Percentiles rank a stretch among this genome's conserved stretches.
Conservation (phyloP, 2,888 invertebrate genomes). For the Leucophenga montana region DNA sequence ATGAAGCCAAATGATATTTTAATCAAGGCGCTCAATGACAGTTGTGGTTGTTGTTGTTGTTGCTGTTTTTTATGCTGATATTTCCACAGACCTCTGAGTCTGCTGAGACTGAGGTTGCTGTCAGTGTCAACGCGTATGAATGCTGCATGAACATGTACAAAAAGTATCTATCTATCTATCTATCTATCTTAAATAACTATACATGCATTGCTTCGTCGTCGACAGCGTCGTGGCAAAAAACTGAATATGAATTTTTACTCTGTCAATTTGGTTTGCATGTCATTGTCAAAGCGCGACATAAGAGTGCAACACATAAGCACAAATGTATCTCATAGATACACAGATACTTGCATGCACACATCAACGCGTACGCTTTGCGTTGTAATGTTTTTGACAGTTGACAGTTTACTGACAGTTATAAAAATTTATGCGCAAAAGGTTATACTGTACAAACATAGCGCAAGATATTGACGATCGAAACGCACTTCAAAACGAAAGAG, state of each 20-base stretch:
- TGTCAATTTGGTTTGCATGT: conserved; percentile 53
- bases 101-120: background rate
- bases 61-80: background rate
- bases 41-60: background rate
- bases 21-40: conserved; percentile 66
- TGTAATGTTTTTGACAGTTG: conserved; percentile 66
- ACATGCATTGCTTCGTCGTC: conserved; percentile 46
- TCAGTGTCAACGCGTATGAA: too few relatives aligned
- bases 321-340: conserved; percentile 4
- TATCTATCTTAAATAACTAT: conserved; percentile 49
- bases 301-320: conserved; percentile 42
- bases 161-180: conserved; percentile 17
- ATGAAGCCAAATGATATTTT: conserved; percentile 73
- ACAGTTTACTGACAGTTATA: conserved; percentile 64
- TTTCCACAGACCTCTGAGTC: background rate
- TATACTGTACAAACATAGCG: background rate
- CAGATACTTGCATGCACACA: conserved; percentile 2
- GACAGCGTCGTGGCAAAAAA: background rate
- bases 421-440: conserved; percentile 44
- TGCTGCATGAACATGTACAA: background rate
- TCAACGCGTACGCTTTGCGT: conserved; percentile 28
- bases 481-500: too few relatives aligned
- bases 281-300: conserved; percentile 49
- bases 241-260: background rate
- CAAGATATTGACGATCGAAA: too few relatives aligned